phyloP scores from a whole-genome alignment of 2,888 invertebrate genomes.

The Fragum sueziense region DNA sequence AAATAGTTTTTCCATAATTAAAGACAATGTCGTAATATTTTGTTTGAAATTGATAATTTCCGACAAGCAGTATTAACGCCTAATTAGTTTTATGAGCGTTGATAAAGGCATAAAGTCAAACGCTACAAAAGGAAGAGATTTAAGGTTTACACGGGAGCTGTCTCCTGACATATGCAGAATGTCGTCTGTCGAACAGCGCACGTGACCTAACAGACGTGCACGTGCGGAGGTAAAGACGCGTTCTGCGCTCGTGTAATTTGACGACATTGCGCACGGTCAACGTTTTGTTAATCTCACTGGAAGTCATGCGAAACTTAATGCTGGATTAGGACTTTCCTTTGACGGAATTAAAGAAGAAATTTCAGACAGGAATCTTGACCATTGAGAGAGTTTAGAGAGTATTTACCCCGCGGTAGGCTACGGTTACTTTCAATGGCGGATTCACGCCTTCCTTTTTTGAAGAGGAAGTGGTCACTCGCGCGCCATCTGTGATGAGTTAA shows the following conservation, averaged over 20 bases:
- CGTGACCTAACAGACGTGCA: conserved; percentile 53
- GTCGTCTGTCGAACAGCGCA: conserved; percentile 52
- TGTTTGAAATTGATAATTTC: conserved; percentile 59
- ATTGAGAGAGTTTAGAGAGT: background rate
- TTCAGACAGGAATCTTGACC: conserved; percentile 23
- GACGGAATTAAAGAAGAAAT: conserved; percentile 37
- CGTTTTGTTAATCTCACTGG: conserved; percentile 60
- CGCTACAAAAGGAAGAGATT: conserved; percentile 44
- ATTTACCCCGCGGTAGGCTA: conserved; percentile 17
- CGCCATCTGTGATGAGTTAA: conserved; percentile 44
- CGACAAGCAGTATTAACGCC: conserved; percentile 55
- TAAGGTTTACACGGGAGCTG: conserved; percentile 40
- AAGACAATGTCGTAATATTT: conserved; percentile 50
- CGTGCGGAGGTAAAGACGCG: conserved; percentile 57
- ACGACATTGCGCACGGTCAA: conserved; percentile 51
- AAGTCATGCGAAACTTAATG: conserved; percentile 50
- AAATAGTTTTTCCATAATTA: conserved; percentile 38
- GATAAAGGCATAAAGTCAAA: conserved; percentile 61
- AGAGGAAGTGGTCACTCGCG: conserved; percentile 36
- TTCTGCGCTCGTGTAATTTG: conserved; percentile 50
- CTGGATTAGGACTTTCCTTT: conserved; percentile 56
- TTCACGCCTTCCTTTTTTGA: conserved; percentile 1
- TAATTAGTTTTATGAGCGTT: conserved; percentile 62
- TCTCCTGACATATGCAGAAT: conserved; percentile 53
- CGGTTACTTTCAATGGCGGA: background rate